These are phyloP conservation scores for Alaudala cheleensis DNA, from an alignment of 2,113 vertebrate species.

Conservation along the genomic window DNA sequence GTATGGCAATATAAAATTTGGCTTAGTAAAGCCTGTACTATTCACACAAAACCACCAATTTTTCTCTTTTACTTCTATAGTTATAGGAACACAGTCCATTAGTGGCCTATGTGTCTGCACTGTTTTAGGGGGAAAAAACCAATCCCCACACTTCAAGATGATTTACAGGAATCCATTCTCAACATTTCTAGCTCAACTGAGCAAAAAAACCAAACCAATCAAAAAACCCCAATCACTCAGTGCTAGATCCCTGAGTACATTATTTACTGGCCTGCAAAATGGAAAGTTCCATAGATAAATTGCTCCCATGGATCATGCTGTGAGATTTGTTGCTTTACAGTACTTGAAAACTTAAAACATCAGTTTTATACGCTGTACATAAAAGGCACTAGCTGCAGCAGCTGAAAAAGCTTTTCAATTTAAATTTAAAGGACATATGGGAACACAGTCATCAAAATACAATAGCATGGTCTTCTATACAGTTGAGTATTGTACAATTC, in stretches of 20 bases:
- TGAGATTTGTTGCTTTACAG: neutral
- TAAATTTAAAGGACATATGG: neutral
- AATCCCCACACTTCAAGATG: neutral
- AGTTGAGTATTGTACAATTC: neutral
- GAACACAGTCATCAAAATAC: neutral
- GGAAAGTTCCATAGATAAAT: neutral
- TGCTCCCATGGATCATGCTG: neutral
- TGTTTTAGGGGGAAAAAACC: neutral
- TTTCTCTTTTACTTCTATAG: neutral
- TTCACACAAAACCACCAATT: neutral
- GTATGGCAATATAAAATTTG: neutral
- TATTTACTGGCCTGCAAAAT: neutral
- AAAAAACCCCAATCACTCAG: neutral
- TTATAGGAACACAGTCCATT: neutral
- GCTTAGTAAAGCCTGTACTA: neutral
- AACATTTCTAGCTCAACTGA: neutral
- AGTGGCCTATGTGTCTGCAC: neutral
- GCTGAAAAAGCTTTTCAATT: neutral
- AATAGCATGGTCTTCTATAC: neutral
- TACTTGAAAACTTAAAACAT: neutral
- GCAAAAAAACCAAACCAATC: neutral
- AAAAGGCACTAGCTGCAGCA: neutral
- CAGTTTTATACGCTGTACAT: neutral
- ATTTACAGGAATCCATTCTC: neutral
- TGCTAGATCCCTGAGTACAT: neutral